Evolutionary conservation across 1,140 invertebrate species (phyloP).

Genomic region (Calephelis nemesis): DNA sequence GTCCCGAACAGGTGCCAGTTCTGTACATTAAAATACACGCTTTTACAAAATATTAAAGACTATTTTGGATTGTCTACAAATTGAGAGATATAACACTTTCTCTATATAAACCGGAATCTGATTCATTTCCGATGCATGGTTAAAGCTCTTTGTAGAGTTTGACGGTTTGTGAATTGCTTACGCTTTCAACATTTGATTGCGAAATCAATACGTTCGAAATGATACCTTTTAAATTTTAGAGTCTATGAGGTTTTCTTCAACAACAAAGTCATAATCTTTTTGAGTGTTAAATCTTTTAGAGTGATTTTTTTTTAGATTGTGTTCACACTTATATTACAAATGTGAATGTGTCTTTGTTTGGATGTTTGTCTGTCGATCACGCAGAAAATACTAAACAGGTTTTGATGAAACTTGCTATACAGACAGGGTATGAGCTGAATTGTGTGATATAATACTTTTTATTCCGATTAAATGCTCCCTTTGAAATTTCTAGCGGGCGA

Average conservation of each 20-base stretch:
- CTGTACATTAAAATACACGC: constrained; percentile 38
- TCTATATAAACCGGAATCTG: constrained; percentile 69
- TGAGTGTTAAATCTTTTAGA: background rate
- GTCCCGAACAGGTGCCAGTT: constrained; percentile 48
- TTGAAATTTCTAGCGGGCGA: too few species aligned
- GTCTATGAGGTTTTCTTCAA: background rate
- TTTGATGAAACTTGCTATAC: too few species aligned
- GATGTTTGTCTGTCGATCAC: too few species aligned
- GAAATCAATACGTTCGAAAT: constrained; percentile 68
- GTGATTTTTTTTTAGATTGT: too few species aligned
- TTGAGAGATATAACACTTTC: constrained; percentile 67
- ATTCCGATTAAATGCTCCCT: too few species aligned
- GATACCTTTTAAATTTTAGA: constrained; percentile 37
- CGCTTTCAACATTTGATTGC: constrained; percentile 75
- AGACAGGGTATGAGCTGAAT: too few species aligned
- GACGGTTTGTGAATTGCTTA: constrained; percentile 72
- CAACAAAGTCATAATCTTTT: background rate
- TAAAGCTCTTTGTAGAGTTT: constrained; percentile 73
- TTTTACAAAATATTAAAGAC: constrained; percentile 44
- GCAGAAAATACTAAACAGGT: too few species aligned
- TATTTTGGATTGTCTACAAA: constrained; percentile 43
- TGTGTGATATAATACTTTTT: too few species aligned
- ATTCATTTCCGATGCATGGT: constrained; percentile 78
- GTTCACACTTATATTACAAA: too few species aligned
- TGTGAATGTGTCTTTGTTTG: too few species aligned